Base-by-base conservation (phyloP, 2,113 vertebrate species). In the Sylvietta virens region DNA sequence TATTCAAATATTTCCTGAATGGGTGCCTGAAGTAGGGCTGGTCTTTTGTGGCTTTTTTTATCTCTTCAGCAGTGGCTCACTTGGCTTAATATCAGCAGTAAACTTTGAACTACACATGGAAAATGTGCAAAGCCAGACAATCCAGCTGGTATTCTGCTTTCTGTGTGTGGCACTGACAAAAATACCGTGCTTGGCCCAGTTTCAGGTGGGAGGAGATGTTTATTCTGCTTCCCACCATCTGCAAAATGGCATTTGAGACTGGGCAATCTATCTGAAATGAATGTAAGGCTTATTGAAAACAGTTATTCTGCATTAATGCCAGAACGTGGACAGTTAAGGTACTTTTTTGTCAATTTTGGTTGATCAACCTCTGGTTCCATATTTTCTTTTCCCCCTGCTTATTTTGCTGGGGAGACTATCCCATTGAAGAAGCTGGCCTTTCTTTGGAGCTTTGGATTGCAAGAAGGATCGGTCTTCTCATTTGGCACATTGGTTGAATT, bases 1-100 rank as follows among this genome's bases (percentile, higher is more conserved):
- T 93, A 86, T 80, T 82, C 64, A 94, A 78, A 71, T 56, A 8
- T 94, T 96, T 94, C 92, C 81, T 89, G 85, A 96, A 74, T 48
- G 70, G 27, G 42, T 95, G 82, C 78, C 70, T 88, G 73, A 67
- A 95, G 42, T 30, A 90, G 28, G 70, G 17, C 35, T 66, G 51
- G 51, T 69, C 64, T 72, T 74, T n/a, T 45, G 30, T 48, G 44
- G 1, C 3, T 9, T 19, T 70, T 71, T 81, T 80, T 51, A 28
- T 27, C 44, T 74, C 64, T 78, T 84, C 31, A 48, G 80, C 65
- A 78, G 58, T 94, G 95, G 94, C 69, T 97, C 91, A 90, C 73
- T 86, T 96, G 86, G 83, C 86, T 83, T 80, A 91, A 22, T 92
- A 88, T 90, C 81, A 88, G 81, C 78, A 89, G 57, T 92, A 90